Conservation (phyloP, 2,797 vertebrate genomes). For the Clarias platycephalus region DNA sequence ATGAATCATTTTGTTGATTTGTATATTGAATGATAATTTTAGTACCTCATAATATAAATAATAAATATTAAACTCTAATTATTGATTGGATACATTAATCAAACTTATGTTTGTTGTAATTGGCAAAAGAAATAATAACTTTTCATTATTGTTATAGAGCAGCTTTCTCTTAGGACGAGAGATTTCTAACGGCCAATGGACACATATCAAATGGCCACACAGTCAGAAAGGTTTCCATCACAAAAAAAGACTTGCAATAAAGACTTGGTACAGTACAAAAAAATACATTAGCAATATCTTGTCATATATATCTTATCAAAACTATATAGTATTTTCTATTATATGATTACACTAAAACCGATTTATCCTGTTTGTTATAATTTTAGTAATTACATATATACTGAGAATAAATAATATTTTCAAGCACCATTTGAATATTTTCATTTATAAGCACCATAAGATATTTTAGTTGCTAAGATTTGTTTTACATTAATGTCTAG, state of each 20-base stretch:
- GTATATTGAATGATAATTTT: not conserved
- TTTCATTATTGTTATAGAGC: not conserved
- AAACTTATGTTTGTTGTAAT: not conserved
- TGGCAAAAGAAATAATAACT: not conserved
- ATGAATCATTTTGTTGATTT: not conserved
- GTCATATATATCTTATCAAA: not conserved
- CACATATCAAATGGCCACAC: not conserved
- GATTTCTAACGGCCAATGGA: too few species aligned
- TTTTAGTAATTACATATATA: not conserved
- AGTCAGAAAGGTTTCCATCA: not conserved
- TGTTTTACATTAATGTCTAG: not conserved
- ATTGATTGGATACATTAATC: not conserved
- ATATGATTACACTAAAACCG: not conserved
- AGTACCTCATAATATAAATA: not conserved
- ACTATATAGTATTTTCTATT: not conserved
- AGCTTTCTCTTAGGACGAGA: not conserved
- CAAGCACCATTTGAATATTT: not conserved
- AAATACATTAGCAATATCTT: not conserved
- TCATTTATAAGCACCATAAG: too few species aligned
- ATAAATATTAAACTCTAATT: not conserved
- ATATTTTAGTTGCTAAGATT: not conserved
- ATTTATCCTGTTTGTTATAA: not conserved
- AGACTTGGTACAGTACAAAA: not conserved
- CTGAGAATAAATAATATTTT: not conserved
- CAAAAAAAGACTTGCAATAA: not conserved